Conservation (phyloP, 2,888 invertebrate species). For the Euproctis similis region DNA sequence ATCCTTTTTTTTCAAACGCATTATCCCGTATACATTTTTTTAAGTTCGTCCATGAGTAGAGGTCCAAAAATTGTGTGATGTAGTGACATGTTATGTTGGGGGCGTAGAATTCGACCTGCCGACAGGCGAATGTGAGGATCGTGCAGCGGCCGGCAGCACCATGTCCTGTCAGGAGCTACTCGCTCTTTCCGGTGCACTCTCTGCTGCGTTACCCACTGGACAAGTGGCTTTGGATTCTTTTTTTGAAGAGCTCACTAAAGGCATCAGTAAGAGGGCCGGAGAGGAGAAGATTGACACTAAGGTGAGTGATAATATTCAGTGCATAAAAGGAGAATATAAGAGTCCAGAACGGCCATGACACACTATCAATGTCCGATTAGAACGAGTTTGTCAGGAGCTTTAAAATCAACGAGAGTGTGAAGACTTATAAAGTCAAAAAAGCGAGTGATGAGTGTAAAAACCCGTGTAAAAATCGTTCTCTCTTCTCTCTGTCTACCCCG, state of each 20-base stretch:
- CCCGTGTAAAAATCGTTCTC: no score
- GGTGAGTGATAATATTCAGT: conserved; percentile 27
- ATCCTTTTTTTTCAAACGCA: no score
- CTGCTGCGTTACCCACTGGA: conserved; percentile 92
- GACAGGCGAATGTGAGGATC: conserved; percentile 62
- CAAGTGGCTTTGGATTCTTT: conserved; percentile 89
- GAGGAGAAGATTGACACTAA: conserved; percentile 60
- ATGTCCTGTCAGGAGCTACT: conserved; percentile 93
- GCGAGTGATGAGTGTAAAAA: no score
- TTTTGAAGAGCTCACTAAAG: conserved; percentile 86
- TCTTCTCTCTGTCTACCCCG: no score
- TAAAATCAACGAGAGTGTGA: no score
- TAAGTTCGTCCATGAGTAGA: no score
- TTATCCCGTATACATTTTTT: no score
- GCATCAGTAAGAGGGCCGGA: conserved; percentile 73
- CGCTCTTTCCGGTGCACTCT: conserved; percentile 93
- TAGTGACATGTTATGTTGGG: conserved; percentile 39
- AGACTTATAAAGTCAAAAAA: no score
- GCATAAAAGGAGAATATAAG: no score
- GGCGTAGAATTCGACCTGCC: conserved; percentile 72
- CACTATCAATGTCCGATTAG: no score
- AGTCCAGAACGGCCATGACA: no score
- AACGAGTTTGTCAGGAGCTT: no score
- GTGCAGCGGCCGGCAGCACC: conserved; percentile 71
- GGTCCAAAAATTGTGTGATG: conserved; percentile 15